Base-by-base conservation (phyloP, 2,888 invertebrate genomes). In the Deroplatys truncata region DNA sequence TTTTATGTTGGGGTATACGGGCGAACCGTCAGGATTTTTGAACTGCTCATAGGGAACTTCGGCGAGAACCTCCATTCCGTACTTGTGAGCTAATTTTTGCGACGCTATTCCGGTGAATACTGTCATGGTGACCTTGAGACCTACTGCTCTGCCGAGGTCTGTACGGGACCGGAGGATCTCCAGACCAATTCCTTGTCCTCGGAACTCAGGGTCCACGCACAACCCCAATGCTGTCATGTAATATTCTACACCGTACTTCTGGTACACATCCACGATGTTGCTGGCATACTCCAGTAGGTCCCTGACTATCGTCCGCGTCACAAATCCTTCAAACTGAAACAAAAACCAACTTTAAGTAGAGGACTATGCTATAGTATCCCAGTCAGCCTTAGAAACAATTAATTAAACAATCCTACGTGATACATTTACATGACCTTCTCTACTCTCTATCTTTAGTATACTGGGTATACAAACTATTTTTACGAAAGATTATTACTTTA, bases 191-290 rank as follows among this genome's bases (percentile, higher is more conserved):
- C 93, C 93, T 88, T 93, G 91, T 0, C 95, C 94, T 10, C 94
- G 92, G 94, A 94, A 95, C 13, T 92, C 91, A 0, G 94, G 94
- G 35, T 92, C 92, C 8, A 95, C 94, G 84, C 94, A 94, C 91
- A 95, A 92, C 0, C 95, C 95, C 89, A 94, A 94, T 0, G 94
- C 95, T 0, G 93, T 93, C 90, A 95, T 91, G 90, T 94, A 94
- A 88, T 92, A 92, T 72, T 94, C 93, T 9, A 94, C 94, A 0
- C 92, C 92, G 91, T 93, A 95, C 20, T 91, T 91, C 15, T 92
- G 89, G 92, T 93, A 95, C 84, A 93, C 91, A 91, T 94, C 94
- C 0, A 94, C 94, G 0, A 94, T 94, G 49, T 85, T n/a, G 49
- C 49, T 28, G 20, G 49, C 85, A 0, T 94, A 85, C 28, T 85